phyloP scores from a whole-genome alignment of 2,113 vertebrate genomes.

The Ciconia stormi region DNA sequence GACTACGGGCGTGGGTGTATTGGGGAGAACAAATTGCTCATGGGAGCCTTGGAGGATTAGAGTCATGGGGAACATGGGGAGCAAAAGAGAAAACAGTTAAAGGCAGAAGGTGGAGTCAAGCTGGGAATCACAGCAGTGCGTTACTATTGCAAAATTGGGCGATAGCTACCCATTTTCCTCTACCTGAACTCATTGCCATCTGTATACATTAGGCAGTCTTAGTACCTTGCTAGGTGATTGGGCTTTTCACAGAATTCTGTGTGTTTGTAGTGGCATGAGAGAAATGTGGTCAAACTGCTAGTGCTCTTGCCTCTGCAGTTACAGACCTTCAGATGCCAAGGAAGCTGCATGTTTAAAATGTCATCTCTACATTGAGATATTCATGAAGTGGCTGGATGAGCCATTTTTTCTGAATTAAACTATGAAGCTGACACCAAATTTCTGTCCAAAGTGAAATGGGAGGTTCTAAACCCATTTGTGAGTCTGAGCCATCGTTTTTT shows the following conservation, averaged over 20 bases:
- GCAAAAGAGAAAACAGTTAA: neutral
- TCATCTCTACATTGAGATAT: neutral
- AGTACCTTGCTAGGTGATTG: neutral
- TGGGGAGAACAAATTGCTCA: neutral
- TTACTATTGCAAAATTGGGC: neutral
- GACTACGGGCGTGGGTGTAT: accelerated
- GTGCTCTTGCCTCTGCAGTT: neutral
- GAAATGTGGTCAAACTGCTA: neutral
- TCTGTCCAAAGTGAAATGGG: neutral
- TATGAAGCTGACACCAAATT: neutral
- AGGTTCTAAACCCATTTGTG: neutral
- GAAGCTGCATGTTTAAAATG: neutral
- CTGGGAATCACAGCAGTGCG: neutral
- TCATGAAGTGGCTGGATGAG: neutral
- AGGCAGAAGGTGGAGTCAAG: neutral
- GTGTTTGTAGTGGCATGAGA: neutral
- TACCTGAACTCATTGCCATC: neutral
- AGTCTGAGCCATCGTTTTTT: neutral
- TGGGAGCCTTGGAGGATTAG: neutral
- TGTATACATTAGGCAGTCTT: neutral
- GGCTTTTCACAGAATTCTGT: neutral
- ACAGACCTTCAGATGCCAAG: neutral
- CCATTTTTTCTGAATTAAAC: neutral
- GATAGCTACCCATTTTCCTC: neutral
- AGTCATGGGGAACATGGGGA: neutral